Evolutionary conservation across 1,140 invertebrate genomes (phyloP), one percentile per base, ranked within the genome.

Genomic region (Leptoteleia sp.): DNA sequence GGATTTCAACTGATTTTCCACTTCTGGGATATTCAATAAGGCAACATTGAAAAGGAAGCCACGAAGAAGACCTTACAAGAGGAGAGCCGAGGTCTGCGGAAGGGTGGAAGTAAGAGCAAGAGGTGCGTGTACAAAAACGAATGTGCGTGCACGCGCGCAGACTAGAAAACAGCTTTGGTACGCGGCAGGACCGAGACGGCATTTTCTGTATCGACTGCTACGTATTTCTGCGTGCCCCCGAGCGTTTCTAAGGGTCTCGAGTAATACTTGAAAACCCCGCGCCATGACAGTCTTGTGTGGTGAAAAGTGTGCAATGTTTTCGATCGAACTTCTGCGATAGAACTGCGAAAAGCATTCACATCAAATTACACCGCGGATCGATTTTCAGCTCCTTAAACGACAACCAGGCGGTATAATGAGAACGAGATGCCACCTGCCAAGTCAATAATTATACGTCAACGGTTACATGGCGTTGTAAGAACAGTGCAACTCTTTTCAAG

Each of bases 21-120:
- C 86, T 88, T 82, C 85, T 86, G 87, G 84, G 83, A 85, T 88
- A 89, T 88, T 89, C 87, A 88, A 88, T 89, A 88, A 88, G 79
- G 82, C 82, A 86, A 83, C 79, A 82, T 31, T 84, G 82, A 88
- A 88, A 87, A 84, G 84, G 84, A 83, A 82, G 81, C 55, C 52
- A 59, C 72, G 64, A 64, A 83, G 75, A 76, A 83, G 72, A 73
- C 54, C 76, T 73, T 42, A 62, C 47, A 52, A 73, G 68, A 62
- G 57, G 48, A 59, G 43, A 47, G 52, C n/a, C 33, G 45, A 77
- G 67, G 59, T 57, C 35, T 45, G 55, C 43, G 29, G 43, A 54
- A 50, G 52, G 68, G 62, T 72, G 61, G 40, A 52, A 16, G 52
- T 31, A 38, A 47, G 59, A 54, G 77, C 47, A 62, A 37, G 59